Conservation (phyloP, 2,888 invertebrate genomes). For the Lomographa bimaculata region DNA sequence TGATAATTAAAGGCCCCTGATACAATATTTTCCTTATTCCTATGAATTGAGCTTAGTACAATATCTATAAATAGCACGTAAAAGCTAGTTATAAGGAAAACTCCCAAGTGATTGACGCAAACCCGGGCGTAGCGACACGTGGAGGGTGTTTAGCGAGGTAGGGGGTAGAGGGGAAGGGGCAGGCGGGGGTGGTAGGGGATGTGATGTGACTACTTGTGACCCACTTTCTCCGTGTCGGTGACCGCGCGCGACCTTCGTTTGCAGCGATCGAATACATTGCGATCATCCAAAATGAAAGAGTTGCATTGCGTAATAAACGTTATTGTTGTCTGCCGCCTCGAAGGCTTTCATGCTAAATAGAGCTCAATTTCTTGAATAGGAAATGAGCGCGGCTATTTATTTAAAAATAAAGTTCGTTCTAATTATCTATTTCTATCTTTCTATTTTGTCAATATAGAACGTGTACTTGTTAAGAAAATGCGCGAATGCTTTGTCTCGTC, state of each 20-base stretch:
- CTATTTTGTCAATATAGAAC: too few species aligned
- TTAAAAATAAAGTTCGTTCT: too few species aligned
- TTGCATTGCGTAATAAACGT: constrained; percentile 59
- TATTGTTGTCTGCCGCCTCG: constrained; percentile 50
- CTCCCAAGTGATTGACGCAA: constrained; percentile 30
- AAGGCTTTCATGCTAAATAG: constrained; percentile 20
- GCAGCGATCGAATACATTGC: constrained; percentile 60
- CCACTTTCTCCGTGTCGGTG: constrained; percentile 72
- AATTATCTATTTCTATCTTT: too few species aligned
- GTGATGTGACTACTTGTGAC: too few species aligned
- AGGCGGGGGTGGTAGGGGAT: constrained; percentile 48
- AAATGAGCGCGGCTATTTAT: constrained; percentile 12
- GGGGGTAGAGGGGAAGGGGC: constrained; percentile 28
- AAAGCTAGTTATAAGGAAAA: too few species aligned
- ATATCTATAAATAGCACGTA: constrained; percentile 11
- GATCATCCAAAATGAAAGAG: constrained; percentile 60
- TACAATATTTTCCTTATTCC: too few species aligned
- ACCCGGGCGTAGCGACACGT: constrained; percentile 49
- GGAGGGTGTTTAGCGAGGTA: constrained; percentile 34
- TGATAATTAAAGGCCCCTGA: too few species aligned
- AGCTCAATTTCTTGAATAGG: constrained; percentile 11
- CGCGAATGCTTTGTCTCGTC: too few species aligned
- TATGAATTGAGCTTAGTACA: constrained; percentile 1
- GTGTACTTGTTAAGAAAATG: too few species aligned
- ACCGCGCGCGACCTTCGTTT: constrained; percentile 79